Evolutionary conservation across 2,888 invertebrate genomes (phyloP), one percentile per base, ranked within the genome.

Genomic region (Cinara cedri): DNA sequence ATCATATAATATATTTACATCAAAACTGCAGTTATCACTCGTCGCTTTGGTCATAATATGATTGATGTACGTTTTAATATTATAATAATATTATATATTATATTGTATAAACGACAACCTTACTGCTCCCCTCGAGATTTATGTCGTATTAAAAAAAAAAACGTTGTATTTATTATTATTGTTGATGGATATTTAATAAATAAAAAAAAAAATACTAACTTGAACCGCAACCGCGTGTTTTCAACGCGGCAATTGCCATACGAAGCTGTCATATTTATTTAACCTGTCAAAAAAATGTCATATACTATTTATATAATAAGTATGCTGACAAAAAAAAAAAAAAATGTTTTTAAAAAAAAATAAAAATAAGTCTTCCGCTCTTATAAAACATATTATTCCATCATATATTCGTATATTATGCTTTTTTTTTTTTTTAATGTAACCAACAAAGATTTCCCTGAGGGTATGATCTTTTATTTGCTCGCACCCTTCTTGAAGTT

Each of bases 391-490:
- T 46, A 68, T 68, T 46, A 8, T 34, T 1, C 42, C 51, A 21
- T 74, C 16, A 34, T 34, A 4, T 3, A 34, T 6, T 34, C 34
- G 6, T n/a, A n/a, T n/a, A n/a, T n/a, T n/a, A n/a, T 34, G 34
- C 34, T 34, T 34, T 34, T 34, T 34, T 34, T 34, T 34, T 60
- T 76, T 65, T 46, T 78, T 78, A 78, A 78, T 60, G 68, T 78
- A 49, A 49, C 76, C 57, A 66, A 26, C 68, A 78, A 68, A 76
- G 57, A 78, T 78, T 78, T 78, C 76, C 76, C 76, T 49, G 13
- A 60, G 68, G 76, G 60, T 14, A 34, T 68, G 68, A 78, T 78
- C 19, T 78, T 68, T 57, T 76, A 66, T 76, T 66, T 66, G 66
- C 6, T 55, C 19, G 55, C 55, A 46, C 65, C 66, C 76, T 63